Evolutionary conservation across 2,113 vertebrate species (phyloP), one percentile per base, ranked within the genome.

Genomic region (Cebus imitator): DNA sequence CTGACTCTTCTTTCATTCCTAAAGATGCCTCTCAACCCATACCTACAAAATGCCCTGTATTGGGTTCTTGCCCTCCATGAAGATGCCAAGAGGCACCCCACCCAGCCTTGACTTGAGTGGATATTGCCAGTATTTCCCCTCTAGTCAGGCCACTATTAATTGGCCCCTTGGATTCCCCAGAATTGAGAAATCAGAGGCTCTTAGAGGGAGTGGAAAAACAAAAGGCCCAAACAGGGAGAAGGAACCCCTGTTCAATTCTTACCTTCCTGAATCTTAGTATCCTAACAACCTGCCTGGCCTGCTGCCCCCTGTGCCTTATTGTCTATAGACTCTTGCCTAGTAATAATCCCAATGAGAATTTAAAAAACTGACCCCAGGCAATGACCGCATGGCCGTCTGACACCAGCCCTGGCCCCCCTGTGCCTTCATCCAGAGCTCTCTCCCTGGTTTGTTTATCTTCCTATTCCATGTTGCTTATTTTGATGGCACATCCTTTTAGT

Each of bases 401-500:
- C 98, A 97, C 97, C 95, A 97, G 95, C 94, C 68, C 86, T 66
- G 95, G 93, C 93, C 93, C 78, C 73, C 70, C 82, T 58, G 73
- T 0, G 7, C 88, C 95, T 95, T 95, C 95, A 72, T 78, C 72
- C 95, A 13, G 48, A 57, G 21, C 87, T 23, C 80, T 96, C 98
- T 95, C 96, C 83, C 94, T 88, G 48, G 97, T 98, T 98, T 99
- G 97, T 99, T 99, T 99, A 98, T 99, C 98, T 99, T 99, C 98
- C 98, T 98, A 97, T 98, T 97, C 73, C 16, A 95, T 68, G 35
- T 97, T 98, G 98, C 98, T 99, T 99, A 98, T 99, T 99, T 99
- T 99, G 97, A 99, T 99, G 98, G 99, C 92, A 99, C 98, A 99
- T 99, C 99, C 99, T 99, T 98, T 97, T 97, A 96, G 50, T 90